Conservation (phyloP, 2,113 vertebrate species). For the Microcebus griseorufus region DNA sequence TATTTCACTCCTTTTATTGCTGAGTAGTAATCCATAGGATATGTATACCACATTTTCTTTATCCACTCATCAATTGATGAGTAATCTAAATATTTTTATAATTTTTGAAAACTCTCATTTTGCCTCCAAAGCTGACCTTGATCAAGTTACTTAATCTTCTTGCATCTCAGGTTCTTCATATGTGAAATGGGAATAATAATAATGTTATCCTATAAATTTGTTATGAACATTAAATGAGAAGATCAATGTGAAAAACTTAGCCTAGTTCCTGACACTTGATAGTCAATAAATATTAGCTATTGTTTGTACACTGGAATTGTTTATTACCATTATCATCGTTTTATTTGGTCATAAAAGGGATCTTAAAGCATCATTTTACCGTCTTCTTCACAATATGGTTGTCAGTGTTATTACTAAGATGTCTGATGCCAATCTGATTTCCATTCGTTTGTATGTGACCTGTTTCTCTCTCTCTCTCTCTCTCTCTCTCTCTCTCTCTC, state of each 20-base stretch:
- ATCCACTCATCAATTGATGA: too few relatives aligned
- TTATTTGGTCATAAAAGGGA: not conserved
- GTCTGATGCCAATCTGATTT: not conserved
- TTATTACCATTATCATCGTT: not conserved
- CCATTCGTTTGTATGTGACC: not conserved
- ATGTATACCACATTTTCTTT: too few relatives aligned
- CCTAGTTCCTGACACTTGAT: not conserved
- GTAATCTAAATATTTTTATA: too few relatives aligned
- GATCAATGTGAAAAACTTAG: not conserved
- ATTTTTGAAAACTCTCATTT: not conserved
- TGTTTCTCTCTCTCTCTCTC: not conserved
- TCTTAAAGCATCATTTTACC: not conserved
- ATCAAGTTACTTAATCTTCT: not conserved
- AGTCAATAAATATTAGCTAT: not conserved
- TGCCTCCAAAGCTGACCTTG: not conserved
- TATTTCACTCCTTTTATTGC: too few relatives aligned
- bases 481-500: not conserved
- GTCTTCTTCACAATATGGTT: not conserved
- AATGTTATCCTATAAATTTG: not conserved
- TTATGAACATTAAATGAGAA: not conserved
- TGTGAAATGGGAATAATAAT: not conserved
- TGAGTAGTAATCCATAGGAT: too few relatives aligned
- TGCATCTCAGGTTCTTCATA: not conserved
- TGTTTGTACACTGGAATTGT: not conserved
- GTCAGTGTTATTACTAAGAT: not conserved